These are phyloP conservation scores for Parotia lawesii DNA, from an alignment of 2,113 vertebrate species.

Conservation along the genomic window DNA sequence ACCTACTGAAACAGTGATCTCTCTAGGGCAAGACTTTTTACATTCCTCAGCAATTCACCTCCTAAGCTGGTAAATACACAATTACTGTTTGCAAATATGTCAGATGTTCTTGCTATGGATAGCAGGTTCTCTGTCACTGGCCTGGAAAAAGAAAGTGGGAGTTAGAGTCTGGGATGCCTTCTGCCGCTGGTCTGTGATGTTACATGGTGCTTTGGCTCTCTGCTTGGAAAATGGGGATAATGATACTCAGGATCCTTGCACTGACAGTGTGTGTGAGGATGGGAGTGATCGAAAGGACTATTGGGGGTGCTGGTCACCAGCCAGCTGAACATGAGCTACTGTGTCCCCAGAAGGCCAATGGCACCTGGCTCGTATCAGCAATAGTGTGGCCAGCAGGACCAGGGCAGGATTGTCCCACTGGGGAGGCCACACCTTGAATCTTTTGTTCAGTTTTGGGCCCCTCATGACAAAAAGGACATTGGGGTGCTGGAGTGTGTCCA, in stretches of 20 bases:
- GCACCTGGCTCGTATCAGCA: not conserved
- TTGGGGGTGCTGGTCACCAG: not conserved
- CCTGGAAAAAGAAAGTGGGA: not conserved
- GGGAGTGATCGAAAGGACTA: not conserved
- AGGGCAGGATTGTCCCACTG: not conserved
- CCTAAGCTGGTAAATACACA: not conserved
- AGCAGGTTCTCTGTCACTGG: not conserved
- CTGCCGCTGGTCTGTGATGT: not conserved
- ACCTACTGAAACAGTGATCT: not conserved
- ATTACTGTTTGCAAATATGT: not conserved
- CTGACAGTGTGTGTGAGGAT: not conserved
- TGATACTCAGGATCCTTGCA: not conserved
- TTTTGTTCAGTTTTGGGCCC: not conserved
- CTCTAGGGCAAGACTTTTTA: not conserved
- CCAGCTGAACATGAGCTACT: not conserved
- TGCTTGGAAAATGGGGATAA: not conserved
- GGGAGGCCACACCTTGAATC: accelerated
- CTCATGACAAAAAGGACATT: not conserved
- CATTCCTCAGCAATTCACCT: not conserved
- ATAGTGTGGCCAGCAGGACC: not conserved
- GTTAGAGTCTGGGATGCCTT: not conserved
- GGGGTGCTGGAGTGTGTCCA: not conserved
- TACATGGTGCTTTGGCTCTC: not conserved
- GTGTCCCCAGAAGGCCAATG: not conserved
- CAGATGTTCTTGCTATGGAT: not conserved